These are phyloP conservation scores for Cyprinodon tularosa DNA, from an alignment of 2,113 vertebrate species.

Conservation along the genomic window DNA sequence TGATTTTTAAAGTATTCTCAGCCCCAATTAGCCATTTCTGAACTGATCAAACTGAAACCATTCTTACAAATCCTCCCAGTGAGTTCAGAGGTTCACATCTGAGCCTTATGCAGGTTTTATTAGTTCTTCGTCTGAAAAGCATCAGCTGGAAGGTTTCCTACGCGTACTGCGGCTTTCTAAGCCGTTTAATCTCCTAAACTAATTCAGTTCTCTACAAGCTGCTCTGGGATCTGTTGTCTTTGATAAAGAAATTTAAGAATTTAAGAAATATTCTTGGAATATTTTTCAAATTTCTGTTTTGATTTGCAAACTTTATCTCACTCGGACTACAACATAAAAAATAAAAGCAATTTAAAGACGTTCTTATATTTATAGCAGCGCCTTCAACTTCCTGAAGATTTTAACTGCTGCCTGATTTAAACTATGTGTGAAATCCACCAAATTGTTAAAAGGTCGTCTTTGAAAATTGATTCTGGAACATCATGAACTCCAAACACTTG, in stretches of 20 bases:
- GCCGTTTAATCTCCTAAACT: neutral
- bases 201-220: neutral
- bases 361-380: neutral
- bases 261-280: too few species aligned
- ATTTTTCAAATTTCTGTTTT: neutral
- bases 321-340: neutral
- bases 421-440: neutral
- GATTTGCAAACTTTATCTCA: neutral
- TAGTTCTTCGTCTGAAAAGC: too few species aligned
- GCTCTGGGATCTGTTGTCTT: neutral
- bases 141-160: neutral
- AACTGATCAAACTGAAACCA: neutral
- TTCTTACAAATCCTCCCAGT: neutral
- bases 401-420: neutral
- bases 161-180: neutral
- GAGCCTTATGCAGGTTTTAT: too few species aligned
- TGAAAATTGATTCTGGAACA: neutral
- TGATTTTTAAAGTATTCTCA: neutral
- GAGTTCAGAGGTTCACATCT: neutral
- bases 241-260: too few species aligned
- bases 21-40: neutral
- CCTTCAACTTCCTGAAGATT: neutral
- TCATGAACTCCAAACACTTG: neutral
- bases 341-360: neutral
- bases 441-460: neutral